Percentiles rank a stretch among this genome's conserved stretches.
Evolutionary conservation across 30 jellyfish, hydroid and myxozoan species (phyloP).

Genomic region (Pseudorhiza aurosa): DNA sequence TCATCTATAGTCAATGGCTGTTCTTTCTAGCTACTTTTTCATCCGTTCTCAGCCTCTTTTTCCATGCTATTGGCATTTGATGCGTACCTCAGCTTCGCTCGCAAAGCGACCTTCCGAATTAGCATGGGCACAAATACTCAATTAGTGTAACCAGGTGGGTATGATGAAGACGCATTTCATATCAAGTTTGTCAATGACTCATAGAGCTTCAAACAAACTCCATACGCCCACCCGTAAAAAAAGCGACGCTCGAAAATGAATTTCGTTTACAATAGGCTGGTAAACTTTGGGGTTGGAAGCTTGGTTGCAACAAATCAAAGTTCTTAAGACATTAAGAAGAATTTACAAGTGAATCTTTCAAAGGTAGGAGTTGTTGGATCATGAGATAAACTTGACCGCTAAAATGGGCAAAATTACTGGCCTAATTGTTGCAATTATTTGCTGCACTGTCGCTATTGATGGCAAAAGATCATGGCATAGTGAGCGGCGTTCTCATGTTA

Average conservation of each 20-base stretch:
- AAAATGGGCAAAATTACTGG: conserved; percentile 37
- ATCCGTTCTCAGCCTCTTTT: too few relatives aligned
- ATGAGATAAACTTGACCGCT: conserved; percentile 26
- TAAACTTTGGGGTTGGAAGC: conserved; percentile 32
- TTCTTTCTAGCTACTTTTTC: too few relatives aligned
- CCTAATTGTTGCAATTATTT: conserved; percentile 27
- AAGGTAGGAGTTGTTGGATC: conserved; percentile 8
- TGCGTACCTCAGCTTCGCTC: too few relatives aligned
- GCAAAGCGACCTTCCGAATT: background rate
- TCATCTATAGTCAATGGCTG: too few relatives aligned
- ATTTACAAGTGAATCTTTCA: background rate
- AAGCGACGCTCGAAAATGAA: conserved; percentile 76
- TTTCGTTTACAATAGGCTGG: conserved; percentile 44
- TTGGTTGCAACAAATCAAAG: conserved; percentile 28
- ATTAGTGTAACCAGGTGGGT: conserved; percentile 44
- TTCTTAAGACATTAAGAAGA: background rate
- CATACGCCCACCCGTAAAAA: conserved; percentile 72
- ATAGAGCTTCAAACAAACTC: conserved; percentile 15
- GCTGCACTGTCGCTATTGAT: conserved; percentile 41
- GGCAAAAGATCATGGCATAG: conserved; percentile 61
- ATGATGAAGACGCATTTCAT: conserved; percentile 10
- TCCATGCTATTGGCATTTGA: too few relatives aligned
- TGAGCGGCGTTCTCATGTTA: conserved; percentile 63
- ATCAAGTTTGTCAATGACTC: conserved; percentile 73
- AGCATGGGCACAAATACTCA: conserved; percentile 38